These are phyloP conservation scores for Chydorus sphaericus DNA, from an alignment of 2,888 invertebrate species.

Conservation along the genomic window DNA sequence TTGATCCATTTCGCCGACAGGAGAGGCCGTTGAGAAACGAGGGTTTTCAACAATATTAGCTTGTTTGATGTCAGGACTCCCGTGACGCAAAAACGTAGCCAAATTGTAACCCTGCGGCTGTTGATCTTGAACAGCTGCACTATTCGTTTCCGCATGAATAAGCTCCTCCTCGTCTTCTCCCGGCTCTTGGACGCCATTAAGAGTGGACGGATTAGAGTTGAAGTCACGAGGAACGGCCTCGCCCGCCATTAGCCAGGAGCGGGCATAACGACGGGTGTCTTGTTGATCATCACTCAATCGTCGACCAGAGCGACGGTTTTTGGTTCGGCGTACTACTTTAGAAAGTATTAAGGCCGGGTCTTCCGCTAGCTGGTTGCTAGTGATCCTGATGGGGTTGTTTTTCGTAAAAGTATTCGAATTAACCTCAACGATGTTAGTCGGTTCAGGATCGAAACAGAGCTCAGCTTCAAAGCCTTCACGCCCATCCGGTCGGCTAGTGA, in stretches of 20 bases:
- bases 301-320: not conserved
- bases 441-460: slow-evolving; percentile 2
- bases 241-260: slow-evolving; percentile 15
- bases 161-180: not conserved
- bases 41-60: slow-evolving; percentile 79
- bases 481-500: not conserved
- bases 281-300: slow-evolving; percentile 8
- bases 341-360: not conserved
- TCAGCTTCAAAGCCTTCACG: slow-evolving; percentile 6
- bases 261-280: slow-evolving; percentile 12
- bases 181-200: not conserved
- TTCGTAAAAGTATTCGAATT: slow-evolving; percentile 1
- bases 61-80: slow-evolving; percentile 49
- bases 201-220: not conserved
- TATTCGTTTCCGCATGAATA: too few species aligned
- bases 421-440: not conserved
- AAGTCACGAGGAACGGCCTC: slow-evolving; percentile 13
- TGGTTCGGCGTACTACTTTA: not conserved
- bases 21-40: slow-evolving; percentile 50
- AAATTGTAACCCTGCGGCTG: too few species aligned
- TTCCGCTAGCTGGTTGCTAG: slow-evolving; percentile 2
- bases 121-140: too few species aligned
- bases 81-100: slow-evolving; percentile 6
- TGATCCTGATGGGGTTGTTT: not conserved
- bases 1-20: slow-evolving; percentile 27